These are phyloP conservation scores for Platanista minor DNA, from an alignment of 2,113 vertebrate species.

Conservation along the genomic window DNA sequence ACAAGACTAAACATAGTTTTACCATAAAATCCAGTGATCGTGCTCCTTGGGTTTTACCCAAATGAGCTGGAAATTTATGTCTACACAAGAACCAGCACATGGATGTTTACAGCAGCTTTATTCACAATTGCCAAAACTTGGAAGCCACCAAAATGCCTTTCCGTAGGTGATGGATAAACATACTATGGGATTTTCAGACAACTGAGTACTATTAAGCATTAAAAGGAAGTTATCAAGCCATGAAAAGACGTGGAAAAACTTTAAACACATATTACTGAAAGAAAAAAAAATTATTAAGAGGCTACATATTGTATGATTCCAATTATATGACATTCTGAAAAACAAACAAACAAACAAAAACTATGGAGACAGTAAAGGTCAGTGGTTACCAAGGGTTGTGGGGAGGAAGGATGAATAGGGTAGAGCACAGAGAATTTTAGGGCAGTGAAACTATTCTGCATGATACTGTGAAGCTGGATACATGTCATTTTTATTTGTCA, in stretches of 20 bases:
- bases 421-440: background rate
- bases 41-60: background rate
- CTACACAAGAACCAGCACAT: background rate
- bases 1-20: background rate
- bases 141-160: background rate
- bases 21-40: background rate
- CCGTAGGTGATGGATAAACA: background rate
- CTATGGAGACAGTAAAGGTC: background rate
- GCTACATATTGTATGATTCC: background rate
- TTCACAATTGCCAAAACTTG: background rate
- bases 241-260: background rate
- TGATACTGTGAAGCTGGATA: background rate
- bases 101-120: background rate
- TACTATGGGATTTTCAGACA: background rate
- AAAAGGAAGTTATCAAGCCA: background rate
- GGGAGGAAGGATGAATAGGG: background rate
- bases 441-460: background rate
- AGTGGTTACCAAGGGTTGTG: background rate
- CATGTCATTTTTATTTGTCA: background rate
- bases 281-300: background rate
- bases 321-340: background rate
- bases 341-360: too few relatives aligned
- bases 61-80: background rate
- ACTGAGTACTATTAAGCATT: background rate
- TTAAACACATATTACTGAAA: background rate